phyloP scores from a whole-genome alignment of 1,140 invertebrate species.

The Calliphora vicina region DNA sequence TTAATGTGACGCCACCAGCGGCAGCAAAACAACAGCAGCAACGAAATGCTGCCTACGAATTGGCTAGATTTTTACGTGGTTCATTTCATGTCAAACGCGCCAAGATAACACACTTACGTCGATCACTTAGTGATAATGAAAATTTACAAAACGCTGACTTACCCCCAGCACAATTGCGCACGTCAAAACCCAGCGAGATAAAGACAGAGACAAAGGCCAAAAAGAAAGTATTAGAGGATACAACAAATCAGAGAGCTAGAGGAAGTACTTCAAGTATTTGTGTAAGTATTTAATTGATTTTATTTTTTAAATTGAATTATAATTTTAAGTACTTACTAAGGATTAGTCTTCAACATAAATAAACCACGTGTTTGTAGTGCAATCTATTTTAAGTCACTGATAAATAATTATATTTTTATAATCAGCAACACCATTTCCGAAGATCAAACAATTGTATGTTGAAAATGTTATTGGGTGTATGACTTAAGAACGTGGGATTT shows the following conservation, averaged over 20 bases:
- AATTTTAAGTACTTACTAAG: not conserved
- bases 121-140: constrained; percentile 60
- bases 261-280: not conserved
- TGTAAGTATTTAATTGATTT: constrained; percentile 2
- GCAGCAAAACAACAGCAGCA: constrained; percentile 41
- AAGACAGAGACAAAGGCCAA: not conserved
- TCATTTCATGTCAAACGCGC: constrained; percentile 59
- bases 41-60: constrained; percentile 51
- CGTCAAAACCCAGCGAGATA: not conserved
- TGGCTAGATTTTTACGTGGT: constrained; percentile 53
- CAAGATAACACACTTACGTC: constrained; percentile 51
- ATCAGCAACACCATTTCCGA: not conserved
- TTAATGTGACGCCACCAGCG: constrained; percentile 58
- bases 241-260: constrained; percentile 42
- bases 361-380: not conserved
- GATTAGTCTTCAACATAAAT: not conserved
- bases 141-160: constrained; percentile 56
- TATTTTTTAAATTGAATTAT: not conserved
- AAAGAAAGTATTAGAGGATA: constrained; percentile 44
- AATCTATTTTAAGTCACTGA: not conserved
- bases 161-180: constrained; percentile 42
- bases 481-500: too few relatives aligned
- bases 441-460: too few relatives aligned
- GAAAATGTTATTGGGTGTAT: too few relatives aligned
- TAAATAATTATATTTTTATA: not conserved